A percentile compares a stretch with the other conserved stretches of the same genome.
phyloP scores from a whole-genome alignment of 2,888 invertebrate genomes.

The Yponomeuta plumbellus region DNA sequence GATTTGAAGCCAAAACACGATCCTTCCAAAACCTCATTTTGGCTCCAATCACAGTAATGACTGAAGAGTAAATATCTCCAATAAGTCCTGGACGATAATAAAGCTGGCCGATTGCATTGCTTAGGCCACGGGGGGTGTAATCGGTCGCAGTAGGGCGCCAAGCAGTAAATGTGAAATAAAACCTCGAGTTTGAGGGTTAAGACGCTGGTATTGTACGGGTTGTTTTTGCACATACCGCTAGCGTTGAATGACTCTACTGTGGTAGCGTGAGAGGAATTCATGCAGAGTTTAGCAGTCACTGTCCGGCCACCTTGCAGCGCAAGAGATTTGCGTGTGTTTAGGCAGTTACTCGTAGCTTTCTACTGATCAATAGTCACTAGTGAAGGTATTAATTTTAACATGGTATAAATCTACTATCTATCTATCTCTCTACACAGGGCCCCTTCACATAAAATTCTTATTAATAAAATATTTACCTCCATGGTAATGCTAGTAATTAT shows the following conservation, averaged over 20 bases:
- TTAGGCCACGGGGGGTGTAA: constrained; percentile 14
- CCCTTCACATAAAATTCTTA: no score
- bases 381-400: no score
- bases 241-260: not conserved
- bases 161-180: constrained; percentile 9
- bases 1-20: not conserved
- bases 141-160: constrained; percentile 16
- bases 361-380: no score
- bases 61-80: constrained; percentile 3
- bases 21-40: not conserved
- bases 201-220: not conserved
- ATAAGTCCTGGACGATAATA: constrained; percentile 9
- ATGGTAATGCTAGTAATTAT: no score
- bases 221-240: not conserved
- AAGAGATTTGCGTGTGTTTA: no score
- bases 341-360: no score
- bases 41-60: not conserved
- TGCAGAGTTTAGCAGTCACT: not conserved
- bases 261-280: not conserved
- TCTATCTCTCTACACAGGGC: no score
- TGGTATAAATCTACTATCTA: no score
- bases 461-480: no score
- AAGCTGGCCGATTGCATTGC: constrained; percentile 11
- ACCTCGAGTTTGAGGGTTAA: constrained; percentile 2
- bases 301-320: not conserved